Evolutionary conservation across 2,113 vertebrate genomes (phyloP).

Genomic region (Cardinalis cardinalis): DNA sequence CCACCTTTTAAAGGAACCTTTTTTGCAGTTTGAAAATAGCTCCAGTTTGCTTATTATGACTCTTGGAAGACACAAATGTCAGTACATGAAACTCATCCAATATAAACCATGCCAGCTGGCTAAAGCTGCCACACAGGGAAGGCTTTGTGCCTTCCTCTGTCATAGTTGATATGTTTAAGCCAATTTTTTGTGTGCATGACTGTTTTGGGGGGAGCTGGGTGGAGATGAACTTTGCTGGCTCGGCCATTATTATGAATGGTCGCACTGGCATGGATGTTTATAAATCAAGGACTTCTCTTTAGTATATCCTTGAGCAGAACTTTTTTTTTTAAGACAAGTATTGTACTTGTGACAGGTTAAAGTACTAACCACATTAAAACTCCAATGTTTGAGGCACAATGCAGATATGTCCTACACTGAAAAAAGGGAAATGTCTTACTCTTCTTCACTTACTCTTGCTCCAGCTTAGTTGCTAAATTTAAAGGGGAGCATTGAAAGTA

Average conservation of each 20-base stretch:
- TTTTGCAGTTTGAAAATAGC: constrained; percentile 57
- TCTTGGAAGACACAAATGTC: constrained; percentile 77
- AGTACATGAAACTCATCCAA: constrained; percentile 69
- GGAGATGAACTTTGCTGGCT: constrained; percentile 26
- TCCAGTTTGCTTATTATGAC: constrained; percentile 71
- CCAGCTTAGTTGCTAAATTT: constrained; percentile 3
- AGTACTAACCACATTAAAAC: constrained; percentile 70
- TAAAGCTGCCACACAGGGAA: constrained; percentile 51
- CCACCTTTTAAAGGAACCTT: constrained; percentile 56
- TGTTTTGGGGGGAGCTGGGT: constrained; percentile 23
- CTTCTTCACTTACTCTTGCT: constrained; percentile 37
- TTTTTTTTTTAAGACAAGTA: constrained; percentile 44
- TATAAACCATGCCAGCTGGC: constrained; percentile 66
- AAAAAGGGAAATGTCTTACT: neutral
- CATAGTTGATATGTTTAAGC: constrained; percentile 55
- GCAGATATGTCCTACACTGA: constrained; percentile 52
- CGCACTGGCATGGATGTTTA: constrained; percentile 37
- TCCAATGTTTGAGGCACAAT: constrained; percentile 68
- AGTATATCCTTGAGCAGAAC: constrained; percentile 57
- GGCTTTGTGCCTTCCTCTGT: constrained; percentile 55
- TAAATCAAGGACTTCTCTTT: constrained; percentile 52
- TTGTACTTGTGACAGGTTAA: constrained; percentile 68
- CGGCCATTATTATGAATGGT: constrained; percentile 7
- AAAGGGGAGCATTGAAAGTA: constrained; percentile 1
- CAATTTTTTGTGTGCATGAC: constrained; percentile 62